A percentile compares a stretch with the other conserved stretches of the same genome.
These are phyloP conservation scores for Acrossocheilus wenchowensis DNA, from an alignment of 2,797 vertebrate species.

Conservation along the genomic window DNA sequence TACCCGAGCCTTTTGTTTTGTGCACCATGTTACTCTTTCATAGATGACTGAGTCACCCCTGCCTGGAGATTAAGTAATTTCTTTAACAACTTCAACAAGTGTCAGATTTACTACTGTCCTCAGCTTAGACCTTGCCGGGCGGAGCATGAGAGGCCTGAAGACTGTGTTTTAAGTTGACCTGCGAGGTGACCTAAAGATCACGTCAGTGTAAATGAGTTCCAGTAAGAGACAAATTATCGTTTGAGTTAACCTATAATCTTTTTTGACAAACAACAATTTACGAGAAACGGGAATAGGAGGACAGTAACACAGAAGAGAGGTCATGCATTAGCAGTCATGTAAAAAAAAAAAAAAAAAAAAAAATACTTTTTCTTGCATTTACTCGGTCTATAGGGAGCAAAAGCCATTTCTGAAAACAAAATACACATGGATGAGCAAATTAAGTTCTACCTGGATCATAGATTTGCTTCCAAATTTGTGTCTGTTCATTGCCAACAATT, in stretches of 20 bases:
- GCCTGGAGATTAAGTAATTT: slow-evolving; percentile 80
- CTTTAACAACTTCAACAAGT: slow-evolving; percentile 78
- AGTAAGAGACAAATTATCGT: not conserved
- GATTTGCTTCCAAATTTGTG: slow-evolving; percentile 6
- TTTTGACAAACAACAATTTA: not conserved
- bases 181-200: slow-evolving; percentile 35
- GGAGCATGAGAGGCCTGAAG: slow-evolving; percentile 23
- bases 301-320: not conserved
- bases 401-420: not conserved
- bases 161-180: slow-evolving; percentile 32
- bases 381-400: not conserved
- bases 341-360: not conserved
- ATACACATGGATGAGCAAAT: not conserved
- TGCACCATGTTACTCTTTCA: slow-evolving; percentile 65
- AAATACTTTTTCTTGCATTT: not conserved
- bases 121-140: slow-evolving; percentile 3
- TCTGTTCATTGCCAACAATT: slow-evolving; percentile 5
- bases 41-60: slow-evolving; percentile 75
- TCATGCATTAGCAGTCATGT: not conserved
- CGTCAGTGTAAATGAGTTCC: slow-evolving; percentile 13
- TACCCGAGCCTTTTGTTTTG: slow-evolving; percentile 70
- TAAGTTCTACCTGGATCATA: not conserved
- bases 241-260: not conserved
- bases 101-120: slow-evolving; percentile 71
- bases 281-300: not conserved